Percentiles rank a stretch among this genome's conserved stretches.
These are phyloP conservation scores for Aphodius granarius DNA, from an alignment of 2,888 invertebrate genomes.

Conservation along the genomic window DNA sequence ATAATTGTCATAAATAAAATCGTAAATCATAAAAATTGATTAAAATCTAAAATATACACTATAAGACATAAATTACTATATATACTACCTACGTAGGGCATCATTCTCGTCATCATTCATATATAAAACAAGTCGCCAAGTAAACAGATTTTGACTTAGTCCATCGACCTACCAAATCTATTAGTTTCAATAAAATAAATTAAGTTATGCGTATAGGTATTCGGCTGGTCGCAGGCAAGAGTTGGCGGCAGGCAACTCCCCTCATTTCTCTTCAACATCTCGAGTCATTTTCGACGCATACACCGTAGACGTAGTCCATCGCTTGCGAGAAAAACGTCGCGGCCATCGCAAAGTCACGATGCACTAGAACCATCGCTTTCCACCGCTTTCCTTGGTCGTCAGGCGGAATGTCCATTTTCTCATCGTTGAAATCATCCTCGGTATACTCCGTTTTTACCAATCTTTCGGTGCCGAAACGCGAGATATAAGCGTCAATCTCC, in stretches of 20 bases:
- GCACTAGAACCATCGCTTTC: not conserved
- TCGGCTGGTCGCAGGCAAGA: not conserved
- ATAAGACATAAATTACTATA: not conserved
- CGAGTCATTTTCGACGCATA: not conserved
- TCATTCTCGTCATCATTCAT: not conserved
- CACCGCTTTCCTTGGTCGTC: not conserved
- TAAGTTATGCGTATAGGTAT: not conserved
- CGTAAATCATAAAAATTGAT: constrained; percentile 4
- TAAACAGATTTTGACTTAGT: not conserved
- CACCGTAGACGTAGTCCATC: not conserved
- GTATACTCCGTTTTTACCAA: not conserved
- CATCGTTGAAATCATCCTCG: not conserved
- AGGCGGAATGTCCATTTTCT: not conserved
- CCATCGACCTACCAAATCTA: not conserved
- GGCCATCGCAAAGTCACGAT: constrained; percentile 1
- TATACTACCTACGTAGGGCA: not conserved
- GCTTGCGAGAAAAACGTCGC: not conserved
- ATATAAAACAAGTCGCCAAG: not conserved
- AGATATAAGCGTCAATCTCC: not conserved
- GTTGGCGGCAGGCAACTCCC: not conserved
- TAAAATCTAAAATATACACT: not conserved
- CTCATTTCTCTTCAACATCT: not conserved
- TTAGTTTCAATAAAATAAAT: not conserved
- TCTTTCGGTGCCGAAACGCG: not conserved
- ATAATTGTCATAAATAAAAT: constrained; percentile 12